A percentile compares a stretch with the other conserved stretches of the same genome.
Evolutionary conservation across 2,797 vertebrate genomes (phyloP).

Genomic region (Micrastur ruficollis): DNA sequence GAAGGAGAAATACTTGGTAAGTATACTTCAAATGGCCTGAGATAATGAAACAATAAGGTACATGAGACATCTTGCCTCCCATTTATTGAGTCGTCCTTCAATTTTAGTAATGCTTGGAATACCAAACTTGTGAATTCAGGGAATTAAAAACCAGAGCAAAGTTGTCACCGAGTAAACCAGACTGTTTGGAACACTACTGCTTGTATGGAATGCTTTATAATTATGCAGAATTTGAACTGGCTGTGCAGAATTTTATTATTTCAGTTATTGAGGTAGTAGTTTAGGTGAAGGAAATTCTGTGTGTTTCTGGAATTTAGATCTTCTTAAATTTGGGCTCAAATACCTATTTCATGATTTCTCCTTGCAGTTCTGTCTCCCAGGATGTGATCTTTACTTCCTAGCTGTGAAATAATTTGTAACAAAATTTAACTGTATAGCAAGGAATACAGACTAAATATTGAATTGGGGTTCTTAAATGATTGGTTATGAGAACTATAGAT

Average conservation of each 20-base stretch:
- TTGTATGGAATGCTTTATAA: not conserved
- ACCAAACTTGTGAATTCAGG: not conserved
- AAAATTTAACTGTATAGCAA: not conserved
- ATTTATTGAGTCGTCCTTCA: not conserved
- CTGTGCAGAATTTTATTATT: not conserved
- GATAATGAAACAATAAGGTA: not conserved
- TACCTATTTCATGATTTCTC: not conserved
- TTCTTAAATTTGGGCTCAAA: not conserved
- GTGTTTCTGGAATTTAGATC: not conserved
- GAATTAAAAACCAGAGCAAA: not conserved
- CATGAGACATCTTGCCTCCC: not conserved
- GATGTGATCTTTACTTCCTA: not conserved
- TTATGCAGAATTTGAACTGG: not conserved
- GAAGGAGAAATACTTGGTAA: not conserved
- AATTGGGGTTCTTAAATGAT: not conserved
- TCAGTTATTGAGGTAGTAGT: not conserved
- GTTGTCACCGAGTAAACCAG: not conserved
- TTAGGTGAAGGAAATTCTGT: not conserved
- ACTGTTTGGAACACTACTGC: not conserved
- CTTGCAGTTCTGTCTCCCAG: not conserved
- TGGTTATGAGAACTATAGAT: not conserved
- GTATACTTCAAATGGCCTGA: not conserved
- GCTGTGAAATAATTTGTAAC: not conserved
- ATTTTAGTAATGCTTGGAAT: not conserved
- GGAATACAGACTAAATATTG: not conserved